A percentile compares a stretch with the other conserved stretches of the same genome.
Conservation (phyloP, 2,888 invertebrate species). For the Taenaris catops region DNA sequence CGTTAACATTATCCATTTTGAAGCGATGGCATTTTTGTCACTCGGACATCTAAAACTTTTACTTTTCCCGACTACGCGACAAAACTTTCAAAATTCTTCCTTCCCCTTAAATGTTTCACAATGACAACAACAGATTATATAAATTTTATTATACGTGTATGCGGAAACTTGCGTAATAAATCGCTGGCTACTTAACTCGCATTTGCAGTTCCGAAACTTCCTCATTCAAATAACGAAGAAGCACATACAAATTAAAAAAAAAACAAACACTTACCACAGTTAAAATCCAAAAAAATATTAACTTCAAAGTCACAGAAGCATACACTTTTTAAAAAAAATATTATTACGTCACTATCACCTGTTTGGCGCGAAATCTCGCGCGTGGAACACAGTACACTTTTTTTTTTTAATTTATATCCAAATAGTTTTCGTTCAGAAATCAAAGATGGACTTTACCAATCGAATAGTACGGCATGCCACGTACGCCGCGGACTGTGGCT, state of each 20-base stretch:
- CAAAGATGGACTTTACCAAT: conserved; percentile 9
- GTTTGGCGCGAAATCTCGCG: conserved; percentile 43
- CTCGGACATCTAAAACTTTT: conserved; percentile 55
- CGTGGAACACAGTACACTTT: conserved; percentile 33
- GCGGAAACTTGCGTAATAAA: conserved; percentile 38
- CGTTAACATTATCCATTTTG: conserved; percentile 49
- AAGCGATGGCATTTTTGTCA: conserved; percentile 57
- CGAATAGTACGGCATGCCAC: conserved; percentile 46
- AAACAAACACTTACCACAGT: conserved; percentile 28
- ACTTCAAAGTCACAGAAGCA: conserved; percentile 48
- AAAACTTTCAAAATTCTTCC: conserved; percentile 30
- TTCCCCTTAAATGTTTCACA: conserved; percentile 32
- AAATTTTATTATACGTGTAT: conserved; percentile 31
- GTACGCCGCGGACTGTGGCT: conserved; percentile 62
- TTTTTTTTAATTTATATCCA: conserved; percentile 17
- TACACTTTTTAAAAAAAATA: conserved; percentile 32
- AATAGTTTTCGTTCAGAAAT: conserved; percentile 20
- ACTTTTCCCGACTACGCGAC: conserved; percentile 45
- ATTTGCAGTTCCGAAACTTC: conserved; percentile 14
- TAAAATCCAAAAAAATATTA: conserved; percentile 29
- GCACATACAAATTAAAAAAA: conserved; percentile 5
- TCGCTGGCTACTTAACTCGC: conserved; percentile 17
- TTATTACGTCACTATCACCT: conserved; percentile 49
- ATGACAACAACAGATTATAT: conserved; percentile 29
- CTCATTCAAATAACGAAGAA: conserved; percentile 13